Evolutionary conservation across 2,113 vertebrate genomes (phyloP).

Genomic region (Embiotoca jacksoni): DNA sequence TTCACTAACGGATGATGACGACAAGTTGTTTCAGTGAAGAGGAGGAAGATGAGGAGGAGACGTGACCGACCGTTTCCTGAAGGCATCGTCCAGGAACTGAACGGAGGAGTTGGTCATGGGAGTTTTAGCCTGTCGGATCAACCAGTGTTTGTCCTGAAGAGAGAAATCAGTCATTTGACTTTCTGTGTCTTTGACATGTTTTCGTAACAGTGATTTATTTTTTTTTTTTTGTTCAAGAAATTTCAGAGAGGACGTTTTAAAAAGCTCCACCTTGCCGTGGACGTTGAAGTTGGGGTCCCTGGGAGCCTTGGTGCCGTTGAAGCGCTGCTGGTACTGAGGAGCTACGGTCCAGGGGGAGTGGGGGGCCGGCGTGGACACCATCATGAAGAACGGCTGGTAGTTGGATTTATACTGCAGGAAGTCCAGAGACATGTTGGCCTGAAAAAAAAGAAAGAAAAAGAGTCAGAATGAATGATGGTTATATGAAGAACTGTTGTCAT

Average conservation of each 20-base stretch:
- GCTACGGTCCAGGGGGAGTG: conserved; percentile 96
- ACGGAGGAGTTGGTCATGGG: conserved; percentile 97
- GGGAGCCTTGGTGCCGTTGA: conserved; percentile 89
- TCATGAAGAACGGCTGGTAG: conserved; percentile 96
- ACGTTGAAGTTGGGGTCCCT: conserved; percentile 94
- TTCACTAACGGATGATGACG: too few relatives aligned
- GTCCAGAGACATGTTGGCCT: conserved; percentile 96
- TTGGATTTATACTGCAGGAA: conserved; percentile 94
- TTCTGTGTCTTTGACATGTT: too few relatives aligned
- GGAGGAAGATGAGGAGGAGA: not conserved
- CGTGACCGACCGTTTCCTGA: conserved; percentile 89
- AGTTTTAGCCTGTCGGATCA: conserved; percentile 97
- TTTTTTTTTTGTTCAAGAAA: too few relatives aligned
- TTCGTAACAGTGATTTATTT: too few relatives aligned
- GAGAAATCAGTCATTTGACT: not conserved
- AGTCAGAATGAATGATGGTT: too few relatives aligned
- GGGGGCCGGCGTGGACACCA: conserved; percentile 96
- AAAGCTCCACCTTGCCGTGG: conserved; percentile 88
- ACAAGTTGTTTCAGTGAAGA: not conserved
- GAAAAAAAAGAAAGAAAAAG: conserved; percentile 8
- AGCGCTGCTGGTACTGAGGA: conserved; percentile 92
- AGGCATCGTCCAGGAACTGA: conserved; percentile 92
- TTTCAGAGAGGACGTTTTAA: too few relatives aligned
- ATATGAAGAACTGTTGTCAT: too few relatives aligned
- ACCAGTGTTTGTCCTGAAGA: conserved; percentile 96